A percentile compares a stretch with the other conserved stretches of the same genome.
Evolutionary conservation across 2,888 invertebrate species (phyloP).

Genomic region (Polydrusus cervinus): DNA sequence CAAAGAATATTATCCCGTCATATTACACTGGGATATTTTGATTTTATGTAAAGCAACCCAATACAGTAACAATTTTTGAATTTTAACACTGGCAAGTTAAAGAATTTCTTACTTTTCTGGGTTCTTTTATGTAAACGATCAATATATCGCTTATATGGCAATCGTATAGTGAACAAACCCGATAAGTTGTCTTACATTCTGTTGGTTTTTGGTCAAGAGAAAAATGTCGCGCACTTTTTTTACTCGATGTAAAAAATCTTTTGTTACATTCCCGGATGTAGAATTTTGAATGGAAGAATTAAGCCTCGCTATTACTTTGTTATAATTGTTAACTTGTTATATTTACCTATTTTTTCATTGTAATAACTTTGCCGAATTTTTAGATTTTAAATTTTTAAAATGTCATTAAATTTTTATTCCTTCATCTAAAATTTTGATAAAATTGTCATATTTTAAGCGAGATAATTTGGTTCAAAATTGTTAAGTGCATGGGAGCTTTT

Average conservation of each 20-base stretch:
- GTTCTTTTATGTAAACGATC: too few relatives aligned
- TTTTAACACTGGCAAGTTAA: too few relatives aligned
- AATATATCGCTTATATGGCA: too few relatives aligned
- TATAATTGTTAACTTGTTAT: constrained; percentile 66
- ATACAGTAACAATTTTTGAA: too few relatives aligned
- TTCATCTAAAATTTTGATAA: not conserved
- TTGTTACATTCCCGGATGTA: constrained; percentile 69
- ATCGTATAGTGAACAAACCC: too few relatives aligned
- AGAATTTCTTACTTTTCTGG: too few relatives aligned
- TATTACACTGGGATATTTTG: too few relatives aligned
- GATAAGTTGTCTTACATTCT: not conserved
- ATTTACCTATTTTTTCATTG: constrained; percentile 54
- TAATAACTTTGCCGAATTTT: constrained; percentile 29
- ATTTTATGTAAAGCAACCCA: too few relatives aligned
- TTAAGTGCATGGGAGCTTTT: too few relatives aligned
- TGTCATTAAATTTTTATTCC: not conserved
- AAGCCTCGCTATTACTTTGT: constrained; percentile 66
- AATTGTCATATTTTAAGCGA: too few relatives aligned
- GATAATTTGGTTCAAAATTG: too few relatives aligned
- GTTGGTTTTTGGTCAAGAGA: constrained; percentile 26
- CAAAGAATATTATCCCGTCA: too few relatives aligned
- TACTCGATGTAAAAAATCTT: constrained; percentile 40
- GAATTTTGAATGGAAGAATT: constrained; percentile 60
- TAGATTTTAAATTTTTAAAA: constrained; percentile 38
- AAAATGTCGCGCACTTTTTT: constrained; percentile 31